Percentiles rank a stretch among this genome's conserved stretches.
These are phyloP conservation scores for Rhagonycha fulva DNA, from an alignment of 2,888 invertebrate species.

Conservation along the genomic window DNA sequence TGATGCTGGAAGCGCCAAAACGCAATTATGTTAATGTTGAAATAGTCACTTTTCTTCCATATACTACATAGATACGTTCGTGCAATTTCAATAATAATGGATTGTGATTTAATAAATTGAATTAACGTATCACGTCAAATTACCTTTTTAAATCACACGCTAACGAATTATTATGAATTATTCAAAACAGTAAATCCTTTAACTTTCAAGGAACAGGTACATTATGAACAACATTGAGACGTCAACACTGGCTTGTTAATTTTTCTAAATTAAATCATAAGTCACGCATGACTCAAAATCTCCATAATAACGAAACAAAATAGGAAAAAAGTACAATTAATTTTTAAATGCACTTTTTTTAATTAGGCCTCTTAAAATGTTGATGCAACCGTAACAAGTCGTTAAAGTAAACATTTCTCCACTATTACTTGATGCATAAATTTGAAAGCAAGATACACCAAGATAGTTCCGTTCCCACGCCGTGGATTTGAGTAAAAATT, in stretches of 20 bases:
- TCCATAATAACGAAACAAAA: neutral
- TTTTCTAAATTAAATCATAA: neutral
- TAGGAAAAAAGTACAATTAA: neutral
- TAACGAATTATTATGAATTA: neutral
- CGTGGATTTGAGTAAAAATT: conserved; percentile 9
- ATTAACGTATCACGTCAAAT: neutral
- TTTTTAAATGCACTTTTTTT: neutral
- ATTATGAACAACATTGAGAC: neutral
- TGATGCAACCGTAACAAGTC: neutral
- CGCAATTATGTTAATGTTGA: neutral
- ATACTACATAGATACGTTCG: neutral
- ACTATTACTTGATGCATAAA: neutral
- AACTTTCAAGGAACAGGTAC: neutral
- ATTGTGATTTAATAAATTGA: neutral
- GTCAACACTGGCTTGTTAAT: neutral
- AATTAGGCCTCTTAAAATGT: neutral
- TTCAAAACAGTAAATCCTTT: neutral
- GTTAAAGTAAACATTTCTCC: neutral
- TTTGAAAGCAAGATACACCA: neutral
- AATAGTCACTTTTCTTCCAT: neutral
- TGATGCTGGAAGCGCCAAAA: neutral
- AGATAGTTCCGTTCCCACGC: conserved; percentile 8
- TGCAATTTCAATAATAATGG: neutral
- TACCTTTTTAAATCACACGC: neutral
- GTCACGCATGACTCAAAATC: neutral